Base-by-base conservation (phyloP, 2,797 vertebrate genomes). In the Carapus acus region DNA sequence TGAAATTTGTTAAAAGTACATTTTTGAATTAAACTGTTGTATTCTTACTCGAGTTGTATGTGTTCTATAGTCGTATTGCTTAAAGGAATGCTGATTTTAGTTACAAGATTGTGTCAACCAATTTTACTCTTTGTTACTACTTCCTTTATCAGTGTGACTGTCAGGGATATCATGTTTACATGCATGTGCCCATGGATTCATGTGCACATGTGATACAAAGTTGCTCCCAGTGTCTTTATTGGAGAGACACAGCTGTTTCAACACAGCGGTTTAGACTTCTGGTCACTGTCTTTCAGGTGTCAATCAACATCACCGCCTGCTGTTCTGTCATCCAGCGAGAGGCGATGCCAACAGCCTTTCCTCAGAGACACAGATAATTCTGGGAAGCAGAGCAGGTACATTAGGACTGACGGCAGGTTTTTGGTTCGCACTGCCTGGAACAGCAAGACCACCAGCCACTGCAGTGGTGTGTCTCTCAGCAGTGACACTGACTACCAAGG, bases 251-350 rank as follows among this genome's bases (percentile, higher is more conserved):
- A 24, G 42, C 14, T 19, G 13, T 20, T 5, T 4, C 43, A n/a
- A n/a, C n/a, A n/a, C n/a, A n/a, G n/a, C 20, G 4, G 11, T 36
- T 57, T 9, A 53, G 40, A 48, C 19, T 12, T 47, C 45, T 58
- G 23, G 67, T 23, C 68, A 49, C 71, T 50, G 65, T 80, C 33
- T 82, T 85, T 55, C 77, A 99, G 96, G 93, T 94, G 91, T 84
- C 93, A 91, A 62, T 92, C 95, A 43, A 87, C 90, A 43, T 96
- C 93, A 50, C 90, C 90, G 8, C 91, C 90, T 3, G 89, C 91
- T 43, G 82, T 90, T 74, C 67, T 92, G 47, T 88, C 91, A 52
- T 84, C 85, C 0, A 85, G 86, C 23, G 87, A 89, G 70, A 88
- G 85, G 53, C 87, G 85, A 46, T 80, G 86, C 69, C 91, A 87